Evolutionary conservation across 2,888 invertebrate genomes (phyloP), one percentile per base, ranked within the genome.

Genomic region (Petrolisthes cinctipes): DNA sequence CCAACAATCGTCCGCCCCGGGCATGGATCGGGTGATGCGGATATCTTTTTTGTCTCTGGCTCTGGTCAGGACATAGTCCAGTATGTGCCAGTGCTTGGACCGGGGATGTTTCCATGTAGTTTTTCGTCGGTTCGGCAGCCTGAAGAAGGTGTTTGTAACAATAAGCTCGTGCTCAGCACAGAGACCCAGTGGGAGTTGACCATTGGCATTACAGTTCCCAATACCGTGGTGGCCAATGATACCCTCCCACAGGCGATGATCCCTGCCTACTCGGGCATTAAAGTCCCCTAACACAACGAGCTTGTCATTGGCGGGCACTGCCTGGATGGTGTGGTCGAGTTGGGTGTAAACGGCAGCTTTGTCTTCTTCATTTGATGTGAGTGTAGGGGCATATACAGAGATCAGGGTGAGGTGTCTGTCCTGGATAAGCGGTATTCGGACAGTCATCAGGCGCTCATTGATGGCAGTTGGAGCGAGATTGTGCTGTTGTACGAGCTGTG

Each of bases 141-240:
- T 11, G 75, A 75, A 75, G 9, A 75, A 20, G 4, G 75, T 75
- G 75, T 75, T 75, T 17, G 75, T 75, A 2, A 37, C 75, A 11
- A 75, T 20, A 9, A 75, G 75, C 20, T 75, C 75, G 37, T 75
- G 75, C 75, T 75, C 4, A 3, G 75, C 75, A 20, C 75, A 79
- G 79, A 79, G 79, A 51, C 79, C 79, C 51, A 79, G 56, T 1
- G 5, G 53, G 37, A 79, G 79, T 53, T 3, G 79, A 1, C 79
- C 51, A 53, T 79, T 79, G 11, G 79, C 37, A 54, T 79, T 79
- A 53, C 75, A 79, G 79, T 79, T 79, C 17, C 79, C 37, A 79
- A 11, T 79, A 14, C 79, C 53, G 54, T 79, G 4, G 79, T 79
- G 79, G 37, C 79, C 79, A 79, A 79, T 23, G 37, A 37, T 37